Percentiles rank a stretch among this genome's conserved stretches.
These are phyloP conservation scores for Bolinopsis microptera DNA, from an alignment of 37 sponge, comb jelly and placozoan genomes.

Conservation along the genomic window DNA sequence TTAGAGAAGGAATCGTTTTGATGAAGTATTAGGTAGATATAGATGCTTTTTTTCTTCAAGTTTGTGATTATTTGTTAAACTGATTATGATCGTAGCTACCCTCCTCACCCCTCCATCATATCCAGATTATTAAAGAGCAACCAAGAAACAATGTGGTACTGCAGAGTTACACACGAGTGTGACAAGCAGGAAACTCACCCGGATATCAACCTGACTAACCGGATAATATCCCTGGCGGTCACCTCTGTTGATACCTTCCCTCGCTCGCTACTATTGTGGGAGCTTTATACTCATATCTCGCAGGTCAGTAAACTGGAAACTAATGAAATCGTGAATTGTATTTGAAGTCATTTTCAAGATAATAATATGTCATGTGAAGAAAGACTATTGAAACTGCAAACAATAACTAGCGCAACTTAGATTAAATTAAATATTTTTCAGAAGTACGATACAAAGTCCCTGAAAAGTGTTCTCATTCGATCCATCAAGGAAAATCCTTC, in stretches of 20 bases:
- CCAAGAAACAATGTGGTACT: background rate
- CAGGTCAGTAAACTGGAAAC: background rate
- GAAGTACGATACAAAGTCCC: background rate
- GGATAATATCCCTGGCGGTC: background rate
- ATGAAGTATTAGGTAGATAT: no score
- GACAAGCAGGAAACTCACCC: background rate
- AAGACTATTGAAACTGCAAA: no score
- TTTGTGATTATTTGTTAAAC: no score
- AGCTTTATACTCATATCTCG: background rate
- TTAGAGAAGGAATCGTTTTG: no score
- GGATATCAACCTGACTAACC: background rate
- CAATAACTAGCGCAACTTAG: no score
- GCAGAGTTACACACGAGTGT: background rate
- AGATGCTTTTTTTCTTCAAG: no score
- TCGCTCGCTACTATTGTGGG: background rate
- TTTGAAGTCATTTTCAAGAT: no score
- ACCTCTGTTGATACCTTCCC: background rate
- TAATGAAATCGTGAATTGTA: no score
- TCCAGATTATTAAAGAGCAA: background rate
- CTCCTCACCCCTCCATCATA: no score
- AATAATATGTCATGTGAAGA: no score
- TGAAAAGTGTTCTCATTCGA: conserved; percentile 33
- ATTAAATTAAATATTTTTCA: no score
- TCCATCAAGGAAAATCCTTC: conserved; percentile 38
- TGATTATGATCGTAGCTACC: no score